These are phyloP conservation scores for Colostygia pectinataria DNA, from an alignment of 2,888 invertebrate genomes.

Conservation along the genomic window DNA sequence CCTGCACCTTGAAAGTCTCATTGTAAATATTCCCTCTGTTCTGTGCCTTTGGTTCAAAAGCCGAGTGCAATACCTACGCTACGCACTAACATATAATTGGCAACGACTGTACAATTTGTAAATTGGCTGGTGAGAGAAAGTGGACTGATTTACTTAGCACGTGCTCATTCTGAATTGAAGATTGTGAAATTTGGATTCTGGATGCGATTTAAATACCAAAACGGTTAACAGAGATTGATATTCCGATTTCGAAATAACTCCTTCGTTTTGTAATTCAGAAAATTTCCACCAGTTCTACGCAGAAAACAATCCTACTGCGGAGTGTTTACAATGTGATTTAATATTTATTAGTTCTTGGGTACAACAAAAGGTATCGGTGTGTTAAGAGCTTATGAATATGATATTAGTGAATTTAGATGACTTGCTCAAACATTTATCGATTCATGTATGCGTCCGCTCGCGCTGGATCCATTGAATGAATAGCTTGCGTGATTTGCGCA, in stretches of 20 bases:
- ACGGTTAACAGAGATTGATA: constrained; percentile 38
- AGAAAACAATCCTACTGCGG: constrained; percentile 47
- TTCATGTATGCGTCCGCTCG: constrained; percentile 50
- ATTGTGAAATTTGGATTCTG: constrained; percentile 60
- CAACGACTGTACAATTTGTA: constrained; percentile 37
- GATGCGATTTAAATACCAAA: constrained; percentile 59
- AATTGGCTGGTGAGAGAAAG: constrained; percentile 62
- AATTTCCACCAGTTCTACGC: constrained; percentile 49
- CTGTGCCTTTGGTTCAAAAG: not conserved
- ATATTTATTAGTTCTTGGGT: constrained; percentile 69
- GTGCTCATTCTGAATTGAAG: constrained; percentile 52
- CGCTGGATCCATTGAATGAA: constrained; percentile 41
- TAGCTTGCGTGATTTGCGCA: constrained; percentile 42
- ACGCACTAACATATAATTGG: constrained; percentile 43
- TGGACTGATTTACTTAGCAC: constrained; percentile 58
- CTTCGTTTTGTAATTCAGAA: constrained; percentile 52
- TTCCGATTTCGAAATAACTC: constrained; percentile 52
- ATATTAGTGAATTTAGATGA: constrained; percentile 55
- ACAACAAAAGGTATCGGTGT: constrained; percentile 60
- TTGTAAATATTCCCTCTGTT: not conserved
- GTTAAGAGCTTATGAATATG: constrained; percentile 68
- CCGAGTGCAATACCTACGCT: constrained; percentile 1
- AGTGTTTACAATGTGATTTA: constrained; percentile 52
- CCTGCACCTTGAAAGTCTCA: not conserved
- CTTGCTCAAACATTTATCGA: constrained; percentile 51